A percentile compares a stretch with the other conserved stretches of the same genome.
phyloP scores from a whole-genome alignment of 1,140 invertebrate species.

The Panonychus citri region DNA sequence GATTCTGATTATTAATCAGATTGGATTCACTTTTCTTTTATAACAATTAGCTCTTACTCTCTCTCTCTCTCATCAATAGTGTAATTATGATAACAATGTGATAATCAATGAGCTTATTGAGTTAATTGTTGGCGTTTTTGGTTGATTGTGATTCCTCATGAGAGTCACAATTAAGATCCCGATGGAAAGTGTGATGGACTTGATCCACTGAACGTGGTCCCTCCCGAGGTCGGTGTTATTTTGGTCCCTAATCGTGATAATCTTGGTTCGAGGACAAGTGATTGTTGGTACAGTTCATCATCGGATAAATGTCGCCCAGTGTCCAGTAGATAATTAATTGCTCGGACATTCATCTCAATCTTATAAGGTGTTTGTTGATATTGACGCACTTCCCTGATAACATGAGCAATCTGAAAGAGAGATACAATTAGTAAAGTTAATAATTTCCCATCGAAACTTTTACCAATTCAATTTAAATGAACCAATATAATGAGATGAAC shows the following conservation, averaged over 20 bases:
- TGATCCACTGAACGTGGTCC: neutral
- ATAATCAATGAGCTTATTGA: no score
- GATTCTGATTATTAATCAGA: no score
- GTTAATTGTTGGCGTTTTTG: no score
- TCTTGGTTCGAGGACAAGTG: slow-evolving; percentile 7
- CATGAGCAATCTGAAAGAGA: slow-evolving; percentile 57
- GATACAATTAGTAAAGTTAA: neutral
- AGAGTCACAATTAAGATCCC: no score
- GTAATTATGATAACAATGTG: no score
- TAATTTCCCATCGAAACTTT: no score
- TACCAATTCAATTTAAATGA: neutral
- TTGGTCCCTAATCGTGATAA: slow-evolving; percentile 9
- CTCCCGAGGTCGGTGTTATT: neutral
- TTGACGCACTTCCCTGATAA: slow-evolving; percentile 69
- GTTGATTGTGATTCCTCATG: no score
- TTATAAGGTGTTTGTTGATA: slow-evolving; percentile 81
- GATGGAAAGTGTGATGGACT: slow-evolving; percentile 7
- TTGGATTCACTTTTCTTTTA: no score
- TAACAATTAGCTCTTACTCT: no score
- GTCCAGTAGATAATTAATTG: slow-evolving; percentile 55
- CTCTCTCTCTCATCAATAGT: no score
- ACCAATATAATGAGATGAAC: neutral
- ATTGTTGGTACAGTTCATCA: slow-evolving; percentile 51
- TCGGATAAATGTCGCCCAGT: slow-evolving; percentile 40
- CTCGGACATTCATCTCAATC: slow-evolving; percentile 54